A percentile compares a stretch with the other conserved stretches of the same genome.
These are phyloP conservation scores for Amphiprion percula DNA, from an alignment of 2,113 vertebrate genomes.

Conservation along the genomic window DNA sequence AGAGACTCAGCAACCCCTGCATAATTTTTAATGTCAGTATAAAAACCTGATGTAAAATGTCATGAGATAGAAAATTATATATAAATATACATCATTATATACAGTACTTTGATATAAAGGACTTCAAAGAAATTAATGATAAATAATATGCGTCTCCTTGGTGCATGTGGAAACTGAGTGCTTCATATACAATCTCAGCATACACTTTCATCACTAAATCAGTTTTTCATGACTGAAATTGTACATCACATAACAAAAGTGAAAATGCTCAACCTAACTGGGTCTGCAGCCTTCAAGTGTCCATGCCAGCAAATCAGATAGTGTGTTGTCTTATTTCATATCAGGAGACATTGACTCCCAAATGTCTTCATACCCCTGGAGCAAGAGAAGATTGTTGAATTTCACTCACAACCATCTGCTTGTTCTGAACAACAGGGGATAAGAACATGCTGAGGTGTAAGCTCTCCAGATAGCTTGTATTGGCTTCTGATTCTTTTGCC, in stretches of 20 bases:
- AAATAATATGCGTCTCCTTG: background rate
- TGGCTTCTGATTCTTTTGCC: conserved; percentile 75
- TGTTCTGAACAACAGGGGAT: conserved; percentile 74
- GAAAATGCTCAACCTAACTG: conserved; percentile 23
- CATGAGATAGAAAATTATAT: background rate
- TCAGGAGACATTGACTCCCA: conserved; percentile 63
- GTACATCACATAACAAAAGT: conserved; percentile 8
- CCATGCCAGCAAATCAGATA: conserved; percentile 45
- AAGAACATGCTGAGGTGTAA: conserved; percentile 68
- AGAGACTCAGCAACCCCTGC: background rate
- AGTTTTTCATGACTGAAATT: background rate
- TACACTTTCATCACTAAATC: background rate
- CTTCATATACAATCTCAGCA: background rate
- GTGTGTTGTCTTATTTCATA: conserved; percentile 59
- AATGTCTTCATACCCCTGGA: conserved; percentile 71
- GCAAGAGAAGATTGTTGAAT: conserved; percentile 72
- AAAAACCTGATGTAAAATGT: background rate
- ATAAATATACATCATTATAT: no score
- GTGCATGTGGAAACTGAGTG: conserved; percentile 1
- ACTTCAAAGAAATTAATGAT: conserved; percentile 16
- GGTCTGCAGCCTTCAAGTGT: conserved; percentile 28
- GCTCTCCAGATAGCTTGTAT: conserved; percentile 71
- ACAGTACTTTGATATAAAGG: no score
- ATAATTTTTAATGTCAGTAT: background rate
- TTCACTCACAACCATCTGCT: conserved; percentile 76